phyloP scores from a whole-genome alignment of 1,140 invertebrate genomes.

The Muscidifurax raptorellus region DNA sequence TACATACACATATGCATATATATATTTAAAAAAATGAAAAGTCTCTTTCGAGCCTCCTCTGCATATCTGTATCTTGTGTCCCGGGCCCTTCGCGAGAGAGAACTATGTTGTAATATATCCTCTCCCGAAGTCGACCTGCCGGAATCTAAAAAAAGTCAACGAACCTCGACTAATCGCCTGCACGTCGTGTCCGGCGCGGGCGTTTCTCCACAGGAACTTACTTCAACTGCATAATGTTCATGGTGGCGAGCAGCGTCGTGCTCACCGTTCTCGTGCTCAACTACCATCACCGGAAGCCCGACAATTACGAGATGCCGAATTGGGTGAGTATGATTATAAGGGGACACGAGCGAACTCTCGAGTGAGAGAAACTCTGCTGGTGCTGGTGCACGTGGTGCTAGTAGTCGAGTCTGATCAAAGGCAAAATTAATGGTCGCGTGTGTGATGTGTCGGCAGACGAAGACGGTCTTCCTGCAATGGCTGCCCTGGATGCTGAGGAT shows the following conservation, averaged over 20 bases:
- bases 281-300: constrained; percentile 97
- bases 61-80: too few relatives aligned
- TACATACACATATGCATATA: background rate
- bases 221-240: constrained; percentile 99
- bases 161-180: constrained; percentile 67
- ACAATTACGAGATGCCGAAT: constrained; percentile 96
- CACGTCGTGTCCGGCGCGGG: constrained; percentile 25
- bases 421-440: background rate
- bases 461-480: constrained; percentile 96
- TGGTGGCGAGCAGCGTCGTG: constrained; percentile 99
- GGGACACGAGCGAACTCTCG: background rate
- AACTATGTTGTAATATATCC: background rate
- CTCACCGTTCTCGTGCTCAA: constrained; percentile 98
- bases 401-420: too few relatives aligned
- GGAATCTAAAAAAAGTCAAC: constrained; percentile 4
- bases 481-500: constrained; percentile 96
- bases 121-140: background rate
- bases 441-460: constrained; percentile 80
- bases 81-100: too few relatives aligned
- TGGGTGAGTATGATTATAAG: constrained; percentile 85
- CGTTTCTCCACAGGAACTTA: constrained; percentile 88
- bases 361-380: too few relatives aligned
- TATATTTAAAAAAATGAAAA: too few relatives aligned
- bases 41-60: too few relatives aligned
- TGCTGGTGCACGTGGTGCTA: too few relatives aligned